A percentile compares a stretch with the other conserved stretches of the same genome.
Evolutionary conservation across 2,797 vertebrate species (phyloP).

Genomic region (Myoxocephalus aenaeus): DNA sequence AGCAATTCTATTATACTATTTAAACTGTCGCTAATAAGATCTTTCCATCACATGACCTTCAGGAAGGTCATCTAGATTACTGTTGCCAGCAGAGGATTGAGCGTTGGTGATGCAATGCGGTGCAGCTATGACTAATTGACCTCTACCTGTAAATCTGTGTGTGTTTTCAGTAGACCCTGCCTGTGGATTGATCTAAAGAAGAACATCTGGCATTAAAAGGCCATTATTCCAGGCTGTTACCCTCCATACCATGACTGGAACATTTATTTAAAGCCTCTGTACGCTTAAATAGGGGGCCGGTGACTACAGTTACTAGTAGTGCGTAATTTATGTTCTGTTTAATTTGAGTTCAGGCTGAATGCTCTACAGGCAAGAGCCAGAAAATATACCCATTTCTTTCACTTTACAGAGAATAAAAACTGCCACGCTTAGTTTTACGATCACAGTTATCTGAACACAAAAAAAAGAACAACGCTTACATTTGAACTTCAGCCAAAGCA

Average conservation of each 20-base stretch:
- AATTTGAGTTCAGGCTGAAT: slow-evolving; percentile 41
- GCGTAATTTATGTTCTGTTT: slow-evolving; percentile 25
- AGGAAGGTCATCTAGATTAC: slow-evolving; percentile 38
- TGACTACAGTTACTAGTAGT: slow-evolving; percentile 41
- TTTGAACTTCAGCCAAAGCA: not conserved
- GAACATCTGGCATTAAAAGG: slow-evolving; percentile 45
- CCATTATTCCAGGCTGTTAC: slow-evolving; percentile 41
- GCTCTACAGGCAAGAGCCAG: slow-evolving; percentile 1
- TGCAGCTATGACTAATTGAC: slow-evolving; percentile 17
- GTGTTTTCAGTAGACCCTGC: not conserved
- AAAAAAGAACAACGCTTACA: not conserved
- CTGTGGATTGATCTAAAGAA: slow-evolving; percentile 24
- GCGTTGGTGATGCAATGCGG: not conserved
- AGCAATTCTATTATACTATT: slow-evolving; percentile 13
- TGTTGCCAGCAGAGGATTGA: slow-evolving; percentile 11
- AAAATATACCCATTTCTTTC: not conserved
- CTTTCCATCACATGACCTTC: slow-evolving; percentile 44
- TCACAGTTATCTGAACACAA: not conserved
- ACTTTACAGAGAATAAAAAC: not conserved
- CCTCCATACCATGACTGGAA: slow-evolving; percentile 37
- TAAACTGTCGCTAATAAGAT: not conserved
- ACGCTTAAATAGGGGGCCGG: slow-evolving; percentile 7
- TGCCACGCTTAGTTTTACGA: not conserved
- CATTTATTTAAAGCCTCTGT: slow-evolving; percentile 45
- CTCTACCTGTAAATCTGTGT: slow-evolving; percentile 27